phyloP scores from a whole-genome alignment of 2,888 invertebrate genomes.

The Microchrysa polita region DNA sequence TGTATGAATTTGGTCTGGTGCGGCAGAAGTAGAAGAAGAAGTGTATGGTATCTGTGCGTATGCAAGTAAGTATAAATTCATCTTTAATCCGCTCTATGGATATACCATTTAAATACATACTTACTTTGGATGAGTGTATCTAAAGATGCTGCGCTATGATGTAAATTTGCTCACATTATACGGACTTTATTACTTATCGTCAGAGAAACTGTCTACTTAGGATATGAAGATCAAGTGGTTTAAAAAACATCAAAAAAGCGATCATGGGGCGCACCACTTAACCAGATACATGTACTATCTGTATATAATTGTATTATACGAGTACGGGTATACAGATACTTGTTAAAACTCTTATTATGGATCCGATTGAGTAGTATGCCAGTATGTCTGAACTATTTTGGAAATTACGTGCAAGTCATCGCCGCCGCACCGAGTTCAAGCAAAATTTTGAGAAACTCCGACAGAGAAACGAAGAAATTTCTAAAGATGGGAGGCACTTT shows the following conservation, averaged over 20 bases:
- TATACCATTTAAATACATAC: conserved; percentile 12
- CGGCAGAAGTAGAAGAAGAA: too few relatives aligned
- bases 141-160: conserved; percentile 19
- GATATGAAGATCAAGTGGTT: conserved; percentile 44
- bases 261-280: conserved; percentile 42
- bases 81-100: conserved; percentile 37
- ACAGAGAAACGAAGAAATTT: conserved; percentile 19
- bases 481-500: neutral
- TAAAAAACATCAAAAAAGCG: conserved; percentile 30
- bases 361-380: neutral
- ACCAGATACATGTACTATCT: neutral
- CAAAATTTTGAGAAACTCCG: neutral
- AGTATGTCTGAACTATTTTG: neutral
- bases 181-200: conserved; percentile 43
- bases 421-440: conserved; percentile 3
- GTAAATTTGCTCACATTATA: conserved; percentile 44
- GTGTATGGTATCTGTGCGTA: too few relatives aligned
- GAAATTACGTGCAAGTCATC: conserved; percentile 38
- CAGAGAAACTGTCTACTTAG: conserved; percentile 42
- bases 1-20: conserved; percentile 12
- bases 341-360: too few relatives aligned
- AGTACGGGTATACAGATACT: too few relatives aligned
- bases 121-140: neutral
- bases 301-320: too few relatives aligned
- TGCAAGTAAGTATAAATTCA: too few relatives aligned